Base-by-base conservation (phyloP, 2,888 invertebrate species). In the Camptogramma bilineatum region DNA sequence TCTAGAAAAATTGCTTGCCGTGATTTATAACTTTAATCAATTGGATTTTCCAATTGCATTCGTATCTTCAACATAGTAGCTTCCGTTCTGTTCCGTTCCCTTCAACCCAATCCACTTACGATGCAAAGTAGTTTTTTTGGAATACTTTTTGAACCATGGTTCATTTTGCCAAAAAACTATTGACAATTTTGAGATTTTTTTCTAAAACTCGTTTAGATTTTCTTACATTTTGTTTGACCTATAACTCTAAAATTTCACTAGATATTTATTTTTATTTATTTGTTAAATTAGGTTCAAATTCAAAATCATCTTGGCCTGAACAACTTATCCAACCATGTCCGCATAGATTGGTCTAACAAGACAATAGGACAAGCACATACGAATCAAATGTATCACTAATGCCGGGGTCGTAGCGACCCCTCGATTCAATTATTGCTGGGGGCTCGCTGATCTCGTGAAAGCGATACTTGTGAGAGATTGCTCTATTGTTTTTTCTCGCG, bases 401-500 rank as follows among this genome's bases (percentile, higher is more conserved):
- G 83, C 75, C 77, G 76, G 85, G 87, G 83, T 79, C 77, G 73
- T 70, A 55, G 73, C 75, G 86, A 86, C 90, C 92, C 91, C 86
- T 80, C 84, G 81, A 88, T 91, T 90, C 92, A 93, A 92, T 93
- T 92, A 93, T 90, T 83, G 79, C 88, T 85, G 84, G 56, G 82
- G 85, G 81, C 84, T 84, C 86, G 83, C 81, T 85, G 85, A 87
- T 87, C 89, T 83, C 86, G 88, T 92, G 93, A 88, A 93, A 93
- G 82, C 82, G 93, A 93, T 93, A 93, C 92, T 91, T 91, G 93
- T 93, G 93, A 91, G 93, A 93, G 89, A 92, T 91, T 88, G 87
- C 85, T 87, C 85, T 88, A 91, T 93, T 93, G 93, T 93, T 93
- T 93, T 93, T 93, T 93, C 93, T 93, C 93, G 91, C 84, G 88